Percentiles rank a stretch among this genome's conserved stretches.
These are phyloP conservation scores for Bucco capensis DNA, from an alignment of 2,113 vertebrate species.

Conservation along the genomic window DNA sequence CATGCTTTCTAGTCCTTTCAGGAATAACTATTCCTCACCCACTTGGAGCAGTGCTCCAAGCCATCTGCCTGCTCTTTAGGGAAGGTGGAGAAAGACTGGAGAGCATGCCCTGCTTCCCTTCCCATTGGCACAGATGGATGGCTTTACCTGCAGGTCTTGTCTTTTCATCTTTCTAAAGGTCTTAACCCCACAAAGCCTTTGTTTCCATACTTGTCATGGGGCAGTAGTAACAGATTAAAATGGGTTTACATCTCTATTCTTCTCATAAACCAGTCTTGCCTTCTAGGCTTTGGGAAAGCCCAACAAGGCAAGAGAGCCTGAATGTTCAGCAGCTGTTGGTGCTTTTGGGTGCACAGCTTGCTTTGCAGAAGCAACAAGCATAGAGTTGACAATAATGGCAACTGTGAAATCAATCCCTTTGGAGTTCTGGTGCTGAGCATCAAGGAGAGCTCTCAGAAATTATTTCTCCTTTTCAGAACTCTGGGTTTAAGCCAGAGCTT, in stretches of 20 bases:
- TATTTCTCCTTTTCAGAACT: slow-evolving; percentile 32
- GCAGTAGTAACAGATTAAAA: background rate
- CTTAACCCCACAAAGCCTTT: background rate
- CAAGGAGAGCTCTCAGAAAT: slow-evolving; percentile 10
- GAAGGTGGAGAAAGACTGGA: background rate
- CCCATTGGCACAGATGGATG: background rate
- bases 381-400: background rate
- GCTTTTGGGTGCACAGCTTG: background rate
- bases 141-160: background rate
- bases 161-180: background rate
- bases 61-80: background rate
- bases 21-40: slow-evolving; percentile 18
- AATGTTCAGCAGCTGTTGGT: background rate
- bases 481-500: slow-evolving; percentile 46
- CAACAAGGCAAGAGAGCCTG: background rate
- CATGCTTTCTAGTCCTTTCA: background rate
- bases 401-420: background rate
- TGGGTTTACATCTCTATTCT: background rate
- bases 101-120: background rate
- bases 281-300: background rate
- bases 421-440: background rate
- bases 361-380: background rate
- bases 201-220: background rate
- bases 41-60: slow-evolving; percentile 2
- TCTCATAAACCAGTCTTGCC: background rate